Percentiles rank a stretch among this genome's conserved stretches.
Evolutionary conservation across 2,113 vertebrate species (phyloP).

Genomic region (Jaculus jaculus): DNA sequence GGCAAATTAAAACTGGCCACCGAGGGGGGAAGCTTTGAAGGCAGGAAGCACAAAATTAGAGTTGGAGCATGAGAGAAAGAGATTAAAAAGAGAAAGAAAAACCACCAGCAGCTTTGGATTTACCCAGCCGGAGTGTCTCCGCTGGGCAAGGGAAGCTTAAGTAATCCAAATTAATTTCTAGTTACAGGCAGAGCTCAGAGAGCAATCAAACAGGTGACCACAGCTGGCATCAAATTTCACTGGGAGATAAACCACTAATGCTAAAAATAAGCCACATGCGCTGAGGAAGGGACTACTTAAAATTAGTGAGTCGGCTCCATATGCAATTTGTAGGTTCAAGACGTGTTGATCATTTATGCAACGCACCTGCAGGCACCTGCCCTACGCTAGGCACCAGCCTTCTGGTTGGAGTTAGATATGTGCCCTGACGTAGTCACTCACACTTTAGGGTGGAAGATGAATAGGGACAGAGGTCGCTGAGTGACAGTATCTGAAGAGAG

Average conservation of each 20-base stretch:
- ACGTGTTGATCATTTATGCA: not conserved
- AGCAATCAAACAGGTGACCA: slow-evolving; percentile 84
- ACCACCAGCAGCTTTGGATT: slow-evolving; percentile 63
- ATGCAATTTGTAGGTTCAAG: not conserved
- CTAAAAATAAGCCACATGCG: slow-evolving; percentile 34
- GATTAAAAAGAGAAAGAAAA: slow-evolving; percentile 67
- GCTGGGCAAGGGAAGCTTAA: slow-evolving; percentile 76
- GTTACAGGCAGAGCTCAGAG: slow-evolving; percentile 77
- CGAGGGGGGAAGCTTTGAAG: slow-evolving; percentile 61
- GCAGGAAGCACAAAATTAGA: slow-evolving; percentile 80
- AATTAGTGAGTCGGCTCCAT: not conserved
- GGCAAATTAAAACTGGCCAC: slow-evolving; percentile 76
- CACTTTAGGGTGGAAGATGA: not conserved
- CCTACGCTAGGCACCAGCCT: not conserved
- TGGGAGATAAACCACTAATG: slow-evolving; percentile 58
- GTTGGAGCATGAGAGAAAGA: slow-evolving; percentile 49
- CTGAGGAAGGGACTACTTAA: slow-evolving; percentile 17
- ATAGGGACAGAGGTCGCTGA: not conserved
- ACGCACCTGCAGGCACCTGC: not conserved
- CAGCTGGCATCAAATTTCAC: slow-evolving; percentile 77
- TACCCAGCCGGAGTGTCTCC: slow-evolving; percentile 52
- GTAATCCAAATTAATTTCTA: slow-evolving; percentile 85
- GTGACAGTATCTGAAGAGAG: not conserved
- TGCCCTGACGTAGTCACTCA: not conserved
- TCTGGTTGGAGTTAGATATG: accelerated